A percentile compares a stretch with the other conserved stretches of the same genome.
phyloP scores from a whole-genome alignment of 1,140 invertebrate species.

The Luehdorfia chinensis region DNA sequence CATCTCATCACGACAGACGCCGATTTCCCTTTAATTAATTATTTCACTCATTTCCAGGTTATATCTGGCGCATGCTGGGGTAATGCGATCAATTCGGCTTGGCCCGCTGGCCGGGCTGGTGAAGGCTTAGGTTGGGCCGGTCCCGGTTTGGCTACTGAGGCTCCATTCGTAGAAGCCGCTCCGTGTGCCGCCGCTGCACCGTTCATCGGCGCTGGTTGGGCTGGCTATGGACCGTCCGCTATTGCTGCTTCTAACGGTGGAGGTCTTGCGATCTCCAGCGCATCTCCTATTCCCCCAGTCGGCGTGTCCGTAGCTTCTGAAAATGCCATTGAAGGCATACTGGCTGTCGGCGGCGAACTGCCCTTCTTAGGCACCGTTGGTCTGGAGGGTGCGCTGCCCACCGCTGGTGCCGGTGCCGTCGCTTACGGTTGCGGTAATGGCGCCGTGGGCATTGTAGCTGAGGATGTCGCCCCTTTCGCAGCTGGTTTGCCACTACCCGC shows the following conservation, averaged over 20 bases:
- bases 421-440: constrained; percentile 3
- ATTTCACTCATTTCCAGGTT: background rate
- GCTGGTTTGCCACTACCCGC: constrained; percentile 5
- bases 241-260: constrained; percentile 12
- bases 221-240: constrained; percentile 5
- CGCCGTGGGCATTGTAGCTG: constrained; percentile 25
- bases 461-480: constrained; percentile 19
- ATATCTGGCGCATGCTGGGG: constrained; percentile 6
- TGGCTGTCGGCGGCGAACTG: constrained; percentile 32
- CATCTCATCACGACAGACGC: too few relatives aligned
- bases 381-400: constrained; percentile 37
- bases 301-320: constrained; percentile 21
- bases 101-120: background rate
- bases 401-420: constrained; percentile 34
- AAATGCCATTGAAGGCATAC: constrained; percentile 32
- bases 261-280: constrained; percentile 16
- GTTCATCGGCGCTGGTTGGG: background rate
- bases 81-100: constrained; percentile 1
- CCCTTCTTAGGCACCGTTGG: constrained; percentile 44
- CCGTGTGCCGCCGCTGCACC: background rate
- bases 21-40: background rate
- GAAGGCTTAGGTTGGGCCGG: constrained; percentile 2
- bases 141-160: background rate
- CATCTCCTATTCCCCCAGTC: constrained; percentile 14
- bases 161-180: background rate